Conservation (phyloP, 2,113 vertebrate genomes). For the Apteryx owenii region DNA sequence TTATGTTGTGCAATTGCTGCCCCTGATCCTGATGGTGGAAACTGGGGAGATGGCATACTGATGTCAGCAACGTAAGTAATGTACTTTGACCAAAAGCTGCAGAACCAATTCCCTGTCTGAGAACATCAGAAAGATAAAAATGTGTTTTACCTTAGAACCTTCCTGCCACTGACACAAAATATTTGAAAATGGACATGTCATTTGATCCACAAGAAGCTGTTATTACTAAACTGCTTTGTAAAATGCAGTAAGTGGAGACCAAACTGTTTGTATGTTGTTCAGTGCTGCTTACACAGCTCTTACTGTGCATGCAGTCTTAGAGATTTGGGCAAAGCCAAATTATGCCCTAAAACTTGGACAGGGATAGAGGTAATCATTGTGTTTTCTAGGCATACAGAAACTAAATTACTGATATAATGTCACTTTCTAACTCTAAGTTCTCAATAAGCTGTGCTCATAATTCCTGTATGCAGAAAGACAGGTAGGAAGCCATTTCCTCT, state of each 20-base stretch:
- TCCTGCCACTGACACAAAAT: not conserved
- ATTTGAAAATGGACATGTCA: not conserved
- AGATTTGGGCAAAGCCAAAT: not conserved
- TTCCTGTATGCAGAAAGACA: not conserved
- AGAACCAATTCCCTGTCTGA: not conserved
- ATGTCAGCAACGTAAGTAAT: not conserved
- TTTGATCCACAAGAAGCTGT: not conserved
- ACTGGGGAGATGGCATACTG: not conserved
- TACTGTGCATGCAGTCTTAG: not conserved
- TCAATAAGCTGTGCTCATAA: not conserved
- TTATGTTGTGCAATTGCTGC: not conserved
- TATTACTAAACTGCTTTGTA: not conserved
- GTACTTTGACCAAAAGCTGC: not conserved
- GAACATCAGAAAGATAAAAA: not conserved
- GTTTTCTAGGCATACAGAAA: not conserved
- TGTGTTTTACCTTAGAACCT: accelerated
- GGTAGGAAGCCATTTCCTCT: not conserved
- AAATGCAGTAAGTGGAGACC: not conserved
- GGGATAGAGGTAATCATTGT: not conserved
- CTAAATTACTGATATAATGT: not conserved
- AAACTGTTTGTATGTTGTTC: not conserved
- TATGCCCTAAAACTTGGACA: not conserved
- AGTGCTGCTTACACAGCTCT: not conserved
- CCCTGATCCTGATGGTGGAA: not conserved
- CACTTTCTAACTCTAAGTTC: not conserved